Percentiles rank a stretch among this genome's conserved stretches.
Conservation (phyloP, 2,797 vertebrate genomes). For the Chrysolophus pictus region DNA sequence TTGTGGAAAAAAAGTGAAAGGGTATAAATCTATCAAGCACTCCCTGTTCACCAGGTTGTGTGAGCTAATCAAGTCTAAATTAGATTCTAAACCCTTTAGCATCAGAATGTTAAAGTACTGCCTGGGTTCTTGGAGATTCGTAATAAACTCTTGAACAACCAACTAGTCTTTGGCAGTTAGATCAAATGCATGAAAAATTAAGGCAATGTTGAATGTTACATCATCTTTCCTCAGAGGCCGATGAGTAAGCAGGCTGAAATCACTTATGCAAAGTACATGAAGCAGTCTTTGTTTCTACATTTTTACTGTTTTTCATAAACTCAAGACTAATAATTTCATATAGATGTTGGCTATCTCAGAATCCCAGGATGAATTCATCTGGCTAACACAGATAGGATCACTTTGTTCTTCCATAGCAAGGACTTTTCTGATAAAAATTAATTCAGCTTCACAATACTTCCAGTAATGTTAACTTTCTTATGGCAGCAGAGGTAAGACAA, state of each 20-base stretch:
- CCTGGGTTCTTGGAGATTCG: background rate
- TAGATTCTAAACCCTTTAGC: conserved; percentile 36
- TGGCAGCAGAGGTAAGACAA: background rate
- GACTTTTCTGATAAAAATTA: background rate
- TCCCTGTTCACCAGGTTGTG: conserved; percentile 22
- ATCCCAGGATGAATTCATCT: background rate
- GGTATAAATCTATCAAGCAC: background rate
- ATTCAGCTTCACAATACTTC: background rate
- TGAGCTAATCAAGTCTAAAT: conserved; percentile 51
- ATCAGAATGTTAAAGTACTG: conserved; percentile 1
- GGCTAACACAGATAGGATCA: conserved; percentile 1
- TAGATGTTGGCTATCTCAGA: background rate
- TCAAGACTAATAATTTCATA: background rate
- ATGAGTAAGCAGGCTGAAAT: conserved; percentile 21
- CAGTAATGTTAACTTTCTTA: background rate
- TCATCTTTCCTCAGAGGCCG: background rate
- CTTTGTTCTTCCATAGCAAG: background rate
- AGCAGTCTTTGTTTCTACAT: background rate
- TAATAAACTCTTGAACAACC: conserved; percentile 18
- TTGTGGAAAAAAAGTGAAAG: background rate
- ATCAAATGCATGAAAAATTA: conserved; percentile 45
- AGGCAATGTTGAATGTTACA: background rate
- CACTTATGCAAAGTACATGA: background rate
- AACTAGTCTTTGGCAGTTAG: conserved; percentile 1
- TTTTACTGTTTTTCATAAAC: conserved; percentile 22